phyloP scores from a whole-genome alignment of 2,113 vertebrate species.

The Aramus guarauna region DNA sequence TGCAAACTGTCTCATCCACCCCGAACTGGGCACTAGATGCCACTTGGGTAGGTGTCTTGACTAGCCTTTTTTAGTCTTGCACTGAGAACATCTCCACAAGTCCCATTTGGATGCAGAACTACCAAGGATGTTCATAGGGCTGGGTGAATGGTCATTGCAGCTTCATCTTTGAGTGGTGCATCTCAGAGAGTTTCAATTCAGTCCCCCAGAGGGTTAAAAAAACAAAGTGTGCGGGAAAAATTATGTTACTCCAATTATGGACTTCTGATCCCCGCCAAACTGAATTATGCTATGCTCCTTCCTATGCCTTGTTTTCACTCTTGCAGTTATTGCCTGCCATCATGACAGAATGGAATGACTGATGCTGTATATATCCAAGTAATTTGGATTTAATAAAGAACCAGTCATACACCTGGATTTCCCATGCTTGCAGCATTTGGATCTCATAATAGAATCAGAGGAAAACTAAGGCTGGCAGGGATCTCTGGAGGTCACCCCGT shows the following conservation, averaged over 20 bases:
- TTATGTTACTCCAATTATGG: neutral
- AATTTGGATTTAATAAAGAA: neutral
- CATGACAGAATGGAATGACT: neutral
- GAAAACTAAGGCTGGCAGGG: neutral
- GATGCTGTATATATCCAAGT: neutral
- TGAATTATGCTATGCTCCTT: neutral
- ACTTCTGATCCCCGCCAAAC: neutral
- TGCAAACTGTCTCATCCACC: neutral
- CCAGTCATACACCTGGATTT: neutral
- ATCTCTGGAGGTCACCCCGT: neutral
- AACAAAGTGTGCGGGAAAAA: neutral
- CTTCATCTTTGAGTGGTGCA: neutral
- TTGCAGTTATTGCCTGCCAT: neutral
- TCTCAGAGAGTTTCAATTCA: neutral
- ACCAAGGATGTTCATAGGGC: neutral
- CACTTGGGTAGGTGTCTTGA: neutral
- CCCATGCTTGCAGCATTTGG: neutral
- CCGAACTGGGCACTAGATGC: neutral
- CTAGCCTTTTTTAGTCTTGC: neutral
- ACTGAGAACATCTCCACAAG: neutral
- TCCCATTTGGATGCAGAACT: neutral
- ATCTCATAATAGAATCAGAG: neutral
- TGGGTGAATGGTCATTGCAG: neutral
- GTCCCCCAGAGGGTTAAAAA: neutral
- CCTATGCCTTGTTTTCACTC: neutral